Percentiles rank a stretch among this genome's conserved stretches.
Conservation (phyloP, 2,113 vertebrate species). For the Pelvicachromis taeniatus region DNA sequence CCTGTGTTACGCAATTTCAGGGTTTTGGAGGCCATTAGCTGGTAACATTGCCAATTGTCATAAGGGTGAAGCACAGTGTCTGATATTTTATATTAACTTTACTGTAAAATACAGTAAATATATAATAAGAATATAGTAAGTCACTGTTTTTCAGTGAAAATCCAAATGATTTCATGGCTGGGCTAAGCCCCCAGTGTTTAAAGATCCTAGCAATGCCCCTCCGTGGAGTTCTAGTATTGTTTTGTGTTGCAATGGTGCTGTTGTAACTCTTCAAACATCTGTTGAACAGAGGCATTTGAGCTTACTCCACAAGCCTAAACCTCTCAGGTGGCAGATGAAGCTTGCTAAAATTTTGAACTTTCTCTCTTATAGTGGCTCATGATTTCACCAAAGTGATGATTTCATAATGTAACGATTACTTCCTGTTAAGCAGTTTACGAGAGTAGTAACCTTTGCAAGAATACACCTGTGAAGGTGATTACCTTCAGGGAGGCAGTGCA, state of each 20-base stretch:
- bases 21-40: background rate
- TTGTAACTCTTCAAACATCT: background rate
- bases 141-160: background rate
- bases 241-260: background rate
- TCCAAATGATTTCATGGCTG: background rate
- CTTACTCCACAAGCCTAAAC: background rate
- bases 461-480: conserved; percentile 40
- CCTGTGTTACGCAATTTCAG: background rate
- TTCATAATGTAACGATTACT: background rate
- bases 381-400: background rate
- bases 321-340: background rate
- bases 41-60: background rate
- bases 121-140: background rate
- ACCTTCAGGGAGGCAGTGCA: background rate
- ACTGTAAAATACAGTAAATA: background rate
- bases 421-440: background rate
- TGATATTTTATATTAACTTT: background rate
- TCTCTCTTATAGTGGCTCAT: background rate
- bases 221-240: background rate
- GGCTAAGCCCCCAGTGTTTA: background rate
- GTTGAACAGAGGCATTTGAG: background rate
- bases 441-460: background rate
- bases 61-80: background rate
- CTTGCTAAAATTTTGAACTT: background rate
- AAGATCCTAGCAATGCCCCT: background rate